A percentile compares a stretch with the other conserved stretches of the same genome.
Evolutionary conservation across 2,113 vertebrate genomes (phyloP).

Genomic region (Dinomys branickii): DNA sequence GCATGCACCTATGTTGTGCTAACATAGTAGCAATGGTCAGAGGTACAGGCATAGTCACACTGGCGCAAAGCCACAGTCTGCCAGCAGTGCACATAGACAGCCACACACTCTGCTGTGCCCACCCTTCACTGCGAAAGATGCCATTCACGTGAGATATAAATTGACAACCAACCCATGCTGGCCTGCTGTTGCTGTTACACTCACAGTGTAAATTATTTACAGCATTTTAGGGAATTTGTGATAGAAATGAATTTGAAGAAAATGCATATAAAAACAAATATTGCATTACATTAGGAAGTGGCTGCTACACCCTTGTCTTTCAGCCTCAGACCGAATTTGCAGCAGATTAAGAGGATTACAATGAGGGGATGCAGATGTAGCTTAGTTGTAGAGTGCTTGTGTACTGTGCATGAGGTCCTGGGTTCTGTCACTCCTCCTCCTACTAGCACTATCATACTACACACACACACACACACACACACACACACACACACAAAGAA

Average conservation of each 20-base stretch:
- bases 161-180: slow-evolving; percentile 54
- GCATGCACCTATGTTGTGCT: neutral
- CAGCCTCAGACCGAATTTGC: neutral
- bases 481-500: neutral
- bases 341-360: slow-evolving; percentile 28
- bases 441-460: neutral
- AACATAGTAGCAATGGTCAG: neutral
- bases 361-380: neutral
- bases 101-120: neutral
- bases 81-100: neutral
- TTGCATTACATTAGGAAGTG: neutral
- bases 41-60: neutral
- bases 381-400: neutral
- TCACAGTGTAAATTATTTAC: slow-evolving; percentile 71
- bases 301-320: neutral
- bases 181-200: slow-evolving; percentile 62
- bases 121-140: slow-evolving; percentile 67
- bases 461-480: neutral
- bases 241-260: slow-evolving; percentile 48
- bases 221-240: slow-evolving; percentile 54
- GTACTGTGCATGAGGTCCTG: neutral
- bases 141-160: slow-evolving; percentile 71
- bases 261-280: slow-evolving; percentile 48
- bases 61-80: neutral
- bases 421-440: neutral